phyloP scores from a whole-genome alignment of 1,140 invertebrate genomes.

The Hydropsyche tenuis region DNA sequence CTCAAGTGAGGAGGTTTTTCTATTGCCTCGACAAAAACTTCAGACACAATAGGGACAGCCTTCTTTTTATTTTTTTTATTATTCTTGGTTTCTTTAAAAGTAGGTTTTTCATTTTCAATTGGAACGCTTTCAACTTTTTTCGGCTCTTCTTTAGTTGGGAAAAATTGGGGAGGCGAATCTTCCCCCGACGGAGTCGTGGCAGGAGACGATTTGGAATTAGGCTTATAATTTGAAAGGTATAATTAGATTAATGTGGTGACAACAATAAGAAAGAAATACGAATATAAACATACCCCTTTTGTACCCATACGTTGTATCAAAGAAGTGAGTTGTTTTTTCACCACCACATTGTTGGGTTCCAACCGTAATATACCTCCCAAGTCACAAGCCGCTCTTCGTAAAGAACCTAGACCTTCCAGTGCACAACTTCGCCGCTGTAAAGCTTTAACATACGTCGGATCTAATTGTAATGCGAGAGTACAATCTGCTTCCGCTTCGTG shows the following conservation, averaged over 20 bases:
- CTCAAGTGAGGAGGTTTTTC: constrained; percentile 69
- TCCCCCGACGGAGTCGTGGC: constrained; percentile 44
- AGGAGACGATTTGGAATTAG: constrained; percentile 60
- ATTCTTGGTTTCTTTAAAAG: constrained; percentile 11
- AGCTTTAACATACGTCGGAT: constrained; percentile 81
- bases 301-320: constrained; percentile 65
- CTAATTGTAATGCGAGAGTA: constrained; percentile 71
- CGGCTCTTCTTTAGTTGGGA: not conserved
- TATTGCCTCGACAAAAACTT: constrained; percentile 64
- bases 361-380: constrained; percentile 70
- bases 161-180: constrained; percentile 7
- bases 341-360: constrained; percentile 75
- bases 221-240: constrained; percentile 55
- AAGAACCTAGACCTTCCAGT: constrained; percentile 62
- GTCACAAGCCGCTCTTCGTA: constrained; percentile 71
- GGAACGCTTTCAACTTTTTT: constrained; percentile 50
- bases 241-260: constrained; percentile 47
- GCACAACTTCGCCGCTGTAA: constrained; percentile 77
- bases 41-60: constrained; percentile 48
- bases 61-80: constrained; percentile 34
- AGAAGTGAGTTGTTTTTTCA: constrained; percentile 64
- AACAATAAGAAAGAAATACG: not conserved
- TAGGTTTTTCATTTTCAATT: constrained; percentile 21
- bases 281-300: constrained; percentile 58
- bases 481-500: constrained; percentile 80